Evolutionary conservation across 2,888 invertebrate genomes (phyloP).

Genomic region (Neoascia interrupta): DNA sequence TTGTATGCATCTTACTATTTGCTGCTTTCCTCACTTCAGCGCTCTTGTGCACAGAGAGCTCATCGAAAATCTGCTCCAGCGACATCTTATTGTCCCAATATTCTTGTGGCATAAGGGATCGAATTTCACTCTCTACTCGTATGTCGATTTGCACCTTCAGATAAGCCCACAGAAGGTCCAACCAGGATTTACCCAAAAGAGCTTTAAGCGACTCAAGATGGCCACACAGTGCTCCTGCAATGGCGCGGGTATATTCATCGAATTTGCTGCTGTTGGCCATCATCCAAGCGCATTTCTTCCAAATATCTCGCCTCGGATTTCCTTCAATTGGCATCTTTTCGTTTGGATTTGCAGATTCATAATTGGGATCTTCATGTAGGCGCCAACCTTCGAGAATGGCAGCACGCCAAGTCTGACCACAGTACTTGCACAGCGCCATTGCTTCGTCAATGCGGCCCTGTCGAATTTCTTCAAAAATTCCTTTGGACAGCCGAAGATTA

Average conservation of each 20-base stretch:
- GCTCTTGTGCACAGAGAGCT: conserved; percentile 83
- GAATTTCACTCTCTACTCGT: conserved; percentile 89
- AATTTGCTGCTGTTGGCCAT: conserved; percentile 81
- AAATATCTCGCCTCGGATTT: conserved; percentile 89
- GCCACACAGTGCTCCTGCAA: conserved; percentile 90
- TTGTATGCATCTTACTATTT: conserved; percentile 85
- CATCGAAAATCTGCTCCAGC: conserved; percentile 85
- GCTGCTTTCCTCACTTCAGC: conserved; percentile 80
- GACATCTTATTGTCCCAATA: conserved; percentile 87
- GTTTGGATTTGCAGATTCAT: conserved; percentile 80
- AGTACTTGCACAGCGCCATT: conserved; percentile 89
- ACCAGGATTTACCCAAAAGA: conserved; percentile 89
- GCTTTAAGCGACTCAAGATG: conserved; percentile 88
- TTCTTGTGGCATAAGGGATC: conserved; percentile 84
- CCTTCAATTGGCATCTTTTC: conserved; percentile 84
- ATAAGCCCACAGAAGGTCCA: conserved; percentile 94
- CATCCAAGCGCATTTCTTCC: conserved; percentile 88
- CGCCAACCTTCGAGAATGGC: conserved; percentile 95
- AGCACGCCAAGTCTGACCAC: conserved; percentile 95
- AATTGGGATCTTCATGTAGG: conserved; percentile 91
- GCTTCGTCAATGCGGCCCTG: conserved; percentile 93
- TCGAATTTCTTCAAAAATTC: conserved; percentile 86
- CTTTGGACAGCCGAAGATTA: conserved; percentile 82
- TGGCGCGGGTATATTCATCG: conserved; percentile 83
- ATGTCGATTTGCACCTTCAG: conserved; percentile 90